These are phyloP conservation scores for Vanessa atalanta DNA, from an alignment of 1,140 invertebrate species.

Conservation along the genomic window DNA sequence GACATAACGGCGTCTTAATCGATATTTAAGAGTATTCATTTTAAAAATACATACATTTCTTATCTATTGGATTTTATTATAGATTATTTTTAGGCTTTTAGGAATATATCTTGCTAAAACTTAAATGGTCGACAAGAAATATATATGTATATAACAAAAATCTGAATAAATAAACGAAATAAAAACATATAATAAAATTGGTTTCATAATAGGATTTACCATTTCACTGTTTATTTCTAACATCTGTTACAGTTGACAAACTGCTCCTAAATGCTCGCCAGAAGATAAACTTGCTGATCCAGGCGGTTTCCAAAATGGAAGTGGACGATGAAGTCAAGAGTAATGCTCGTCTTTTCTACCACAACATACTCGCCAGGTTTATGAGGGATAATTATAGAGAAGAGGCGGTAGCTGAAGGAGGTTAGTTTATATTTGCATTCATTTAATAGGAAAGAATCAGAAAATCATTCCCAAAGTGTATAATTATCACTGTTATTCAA, in stretches of 20 bases:
- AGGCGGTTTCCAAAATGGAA: slow-evolving; percentile 67
- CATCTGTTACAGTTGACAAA: slow-evolving; percentile 61
- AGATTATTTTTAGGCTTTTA: no score
- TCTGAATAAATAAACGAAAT: no score
- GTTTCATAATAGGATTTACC: no score
- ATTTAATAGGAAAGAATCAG: background rate
- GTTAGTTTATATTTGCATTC: slow-evolving; percentile 31
- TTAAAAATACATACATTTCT: no score
- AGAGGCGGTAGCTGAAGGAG: slow-evolving; percentile 65
- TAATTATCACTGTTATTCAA: no score
- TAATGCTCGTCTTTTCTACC: slow-evolving; percentile 63
- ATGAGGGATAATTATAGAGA: slow-evolving; percentile 73
- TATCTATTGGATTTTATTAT: no score
- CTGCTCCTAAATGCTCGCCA: slow-evolving; percentile 58
- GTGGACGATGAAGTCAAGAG: slow-evolving; percentile 51
- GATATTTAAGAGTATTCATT: no score
- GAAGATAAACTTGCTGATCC: slow-evolving; percentile 61
- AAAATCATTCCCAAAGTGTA: no score
- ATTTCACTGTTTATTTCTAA: background rate
- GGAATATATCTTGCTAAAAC: no score
- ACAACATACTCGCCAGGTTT: slow-evolving; percentile 61
- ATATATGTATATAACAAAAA: no score
- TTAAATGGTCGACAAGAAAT: no score
- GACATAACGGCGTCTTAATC: background rate
- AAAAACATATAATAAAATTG: no score